Evolutionary conservation across 2,797 vertebrate genomes (phyloP), one percentile per base, ranked within the genome.

Genomic region (Arctocebus calabarensis): DNA sequence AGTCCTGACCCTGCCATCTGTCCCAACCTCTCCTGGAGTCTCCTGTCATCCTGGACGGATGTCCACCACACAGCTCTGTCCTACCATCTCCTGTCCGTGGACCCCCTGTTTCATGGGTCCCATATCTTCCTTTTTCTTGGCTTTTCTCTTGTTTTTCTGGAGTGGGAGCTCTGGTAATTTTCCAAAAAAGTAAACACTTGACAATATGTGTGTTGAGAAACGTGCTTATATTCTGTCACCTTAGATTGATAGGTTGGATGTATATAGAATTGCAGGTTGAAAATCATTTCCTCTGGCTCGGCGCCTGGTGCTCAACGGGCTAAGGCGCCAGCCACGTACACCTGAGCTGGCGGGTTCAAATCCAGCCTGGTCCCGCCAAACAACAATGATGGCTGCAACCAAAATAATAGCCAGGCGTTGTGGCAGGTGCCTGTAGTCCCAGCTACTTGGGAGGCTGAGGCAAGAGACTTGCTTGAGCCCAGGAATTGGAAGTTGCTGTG

Each of bases 141-240:
- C 22, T 29, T 37, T n/a, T n/a, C 25, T 4, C 1, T 74, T 43
- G 66, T 57, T 82, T 74, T 75, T 66, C 45, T 43, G 45, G 4
- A 73, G n/a, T 3, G 0, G 14, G 8, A 23, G 23, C 85, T 83
- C 37, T 14, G 5, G 55, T 5, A 11, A 64, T 7, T 64, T 79
- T 59, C 16, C 45, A 66, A 3, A 29, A 45, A 32, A n/a, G 45
- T 13, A 8, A 16, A 17, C 12, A 4, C 11, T 19, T 79, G 77
- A 40, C 1, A 3, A n/a, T 14, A 1, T 40, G 37, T 45, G 23
- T 25, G 43, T 0, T 0, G 32, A 48, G 34, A 71, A 9, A 29
- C 0, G 25, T 19, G 25, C 23, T 40, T 57, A 29, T 43, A 43
- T 32, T 25, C 66, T 7, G 7, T 7, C 25, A 14, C 52, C 3